Evolutionary conservation across 1,140 invertebrate species (phyloP).

Genomic region (Thrips palmi): DNA sequence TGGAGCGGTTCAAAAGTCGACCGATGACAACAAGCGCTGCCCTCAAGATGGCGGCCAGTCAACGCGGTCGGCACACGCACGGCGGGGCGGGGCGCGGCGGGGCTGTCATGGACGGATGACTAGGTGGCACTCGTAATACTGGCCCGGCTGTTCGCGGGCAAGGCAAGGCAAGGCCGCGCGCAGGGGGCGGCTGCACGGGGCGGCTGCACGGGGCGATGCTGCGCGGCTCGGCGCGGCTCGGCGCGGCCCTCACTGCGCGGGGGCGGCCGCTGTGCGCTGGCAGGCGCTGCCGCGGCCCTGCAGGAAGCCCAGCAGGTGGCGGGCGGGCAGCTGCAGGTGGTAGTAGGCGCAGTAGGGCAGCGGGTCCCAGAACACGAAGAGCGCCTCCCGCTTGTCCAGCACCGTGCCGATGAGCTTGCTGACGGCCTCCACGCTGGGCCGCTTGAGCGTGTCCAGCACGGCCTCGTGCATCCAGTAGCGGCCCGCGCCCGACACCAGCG

Average conservation of each 20-base stretch:
- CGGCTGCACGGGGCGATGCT: too few species aligned
- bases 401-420: conserved; percentile 40
- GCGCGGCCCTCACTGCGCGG: conserved; percentile 24
- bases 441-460: conserved; percentile 26
- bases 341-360: conserved; percentile 67
- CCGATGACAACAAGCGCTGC: too few species aligned
- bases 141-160: too few species aligned
- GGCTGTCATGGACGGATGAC: too few species aligned
- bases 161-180: too few species aligned
- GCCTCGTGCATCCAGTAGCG: conserved; percentile 32
- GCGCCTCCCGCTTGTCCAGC: conserved; percentile 49
- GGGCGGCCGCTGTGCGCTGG: conserved; percentile 20
- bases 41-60: too few species aligned
- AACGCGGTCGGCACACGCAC: too few species aligned
- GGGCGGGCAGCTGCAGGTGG: conserved; percentile 52
- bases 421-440: conserved; percentile 27
- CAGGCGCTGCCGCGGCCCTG: conserved; percentile 26
- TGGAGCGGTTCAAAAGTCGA: too few species aligned
- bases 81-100: too few species aligned
- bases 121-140: too few species aligned
- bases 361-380: conserved; percentile 65
- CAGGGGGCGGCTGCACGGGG: too few species aligned
- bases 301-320: conserved; percentile 31
- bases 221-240: too few species aligned
- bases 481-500: conserved; percentile 25